Evolutionary conservation across 2,888 invertebrate species (phyloP).

Genomic region (Chydorus sphaericus): DNA sequence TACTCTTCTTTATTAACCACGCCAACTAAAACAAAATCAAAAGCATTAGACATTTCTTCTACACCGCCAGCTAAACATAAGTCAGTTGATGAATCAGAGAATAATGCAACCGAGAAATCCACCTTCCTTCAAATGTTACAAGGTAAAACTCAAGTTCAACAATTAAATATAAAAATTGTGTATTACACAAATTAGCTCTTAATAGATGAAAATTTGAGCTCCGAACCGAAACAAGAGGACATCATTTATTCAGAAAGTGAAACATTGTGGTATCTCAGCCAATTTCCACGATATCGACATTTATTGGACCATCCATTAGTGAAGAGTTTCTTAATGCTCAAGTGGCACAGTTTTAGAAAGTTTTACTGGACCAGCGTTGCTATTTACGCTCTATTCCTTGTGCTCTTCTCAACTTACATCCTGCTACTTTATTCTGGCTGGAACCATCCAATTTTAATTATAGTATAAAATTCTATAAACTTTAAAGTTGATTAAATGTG

Average conservation of each 20-base stretch:
- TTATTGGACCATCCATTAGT: conserved; percentile 49
- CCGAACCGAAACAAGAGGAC: no score
- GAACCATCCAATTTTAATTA: neutral
- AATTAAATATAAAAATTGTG: neutral
- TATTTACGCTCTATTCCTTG: conserved; percentile 52
- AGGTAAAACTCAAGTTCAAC: no score
- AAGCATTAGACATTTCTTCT: neutral
- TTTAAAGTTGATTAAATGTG: no score
- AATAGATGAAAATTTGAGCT: no score
- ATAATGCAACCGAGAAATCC: neutral
- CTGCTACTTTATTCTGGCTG: conserved; percentile 26
- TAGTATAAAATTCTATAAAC: neutral
- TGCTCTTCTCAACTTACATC: conserved; percentile 51
- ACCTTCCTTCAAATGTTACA: no score
- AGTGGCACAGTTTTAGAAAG: conserved; percentile 61
- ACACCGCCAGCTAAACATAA: neutral
- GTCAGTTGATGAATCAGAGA: neutral
- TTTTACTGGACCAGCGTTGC: conserved; percentile 56
- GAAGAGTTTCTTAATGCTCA: conserved; percentile 48
- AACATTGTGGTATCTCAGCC: conserved; percentile 53
- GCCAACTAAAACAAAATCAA: neutral
- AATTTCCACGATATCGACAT: conserved; percentile 47
- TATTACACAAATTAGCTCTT: neutral
- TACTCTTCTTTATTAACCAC: no score
- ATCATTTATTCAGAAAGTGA: conserved; percentile 43